Conservation (phyloP, 2,797 vertebrate genomes). For the Dipus sagitta region DNA sequence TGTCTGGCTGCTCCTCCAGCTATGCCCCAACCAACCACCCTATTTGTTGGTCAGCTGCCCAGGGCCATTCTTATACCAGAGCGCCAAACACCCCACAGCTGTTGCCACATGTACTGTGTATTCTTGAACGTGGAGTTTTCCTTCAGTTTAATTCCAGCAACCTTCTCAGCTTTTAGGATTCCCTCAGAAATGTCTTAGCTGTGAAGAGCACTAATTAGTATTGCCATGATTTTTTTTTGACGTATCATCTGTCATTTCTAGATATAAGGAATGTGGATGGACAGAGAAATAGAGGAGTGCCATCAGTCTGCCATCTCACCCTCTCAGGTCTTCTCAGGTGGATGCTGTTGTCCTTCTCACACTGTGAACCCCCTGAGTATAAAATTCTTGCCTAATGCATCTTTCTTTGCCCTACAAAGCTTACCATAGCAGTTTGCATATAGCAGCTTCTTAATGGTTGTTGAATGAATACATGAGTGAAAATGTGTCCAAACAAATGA, state of each 20-base stretch:
- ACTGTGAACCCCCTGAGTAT: conserved; percentile 34
- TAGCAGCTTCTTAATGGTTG: conserved; percentile 61
- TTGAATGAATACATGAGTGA: conserved; percentile 59
- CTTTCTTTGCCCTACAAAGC: conserved; percentile 26
- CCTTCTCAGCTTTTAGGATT: neutral
- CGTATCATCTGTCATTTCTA: conserved; percentile 33
- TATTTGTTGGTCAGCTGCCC: neutral
- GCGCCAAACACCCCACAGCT: neutral
- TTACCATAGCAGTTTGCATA: conserved; percentile 60
- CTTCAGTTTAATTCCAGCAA: conserved; percentile 3
- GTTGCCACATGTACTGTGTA: neutral
- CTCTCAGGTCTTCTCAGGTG: neutral
- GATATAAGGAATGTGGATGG: neutral
- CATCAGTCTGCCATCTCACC: neutral
- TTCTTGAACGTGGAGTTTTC: neutral
- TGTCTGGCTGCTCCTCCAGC: neutral
- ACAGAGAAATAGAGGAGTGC: neutral
- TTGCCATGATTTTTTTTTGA: neutral
- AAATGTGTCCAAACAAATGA: conserved; percentile 69
- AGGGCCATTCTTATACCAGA: neutral
- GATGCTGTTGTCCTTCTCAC: neutral
- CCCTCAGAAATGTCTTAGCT: conserved; percentile 18
- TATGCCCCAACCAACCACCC: no score
- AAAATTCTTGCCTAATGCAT: conserved; percentile 42
- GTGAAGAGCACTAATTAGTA: neutral